A percentile compares a stretch with the other conserved stretches of the same genome.
These are phyloP conservation scores for Sweltsa coloradensis DNA, from an alignment of 1,140 invertebrate species.

Conservation along the genomic window DNA sequence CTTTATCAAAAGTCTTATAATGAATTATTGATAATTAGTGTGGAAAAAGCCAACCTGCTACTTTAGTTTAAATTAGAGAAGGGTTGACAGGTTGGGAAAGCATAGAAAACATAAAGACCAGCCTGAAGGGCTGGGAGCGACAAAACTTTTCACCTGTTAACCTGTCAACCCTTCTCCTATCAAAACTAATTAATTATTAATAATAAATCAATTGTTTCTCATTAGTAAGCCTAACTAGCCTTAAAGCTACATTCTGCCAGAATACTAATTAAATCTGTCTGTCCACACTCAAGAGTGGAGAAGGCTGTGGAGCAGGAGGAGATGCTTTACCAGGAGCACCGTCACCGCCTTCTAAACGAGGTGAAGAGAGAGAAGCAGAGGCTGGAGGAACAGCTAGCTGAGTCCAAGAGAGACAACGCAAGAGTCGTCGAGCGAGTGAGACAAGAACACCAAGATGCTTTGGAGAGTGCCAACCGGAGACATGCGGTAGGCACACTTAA, in stretches of 20 bases:
- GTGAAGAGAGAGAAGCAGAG: constrained; percentile 30
- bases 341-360: constrained; percentile 34
- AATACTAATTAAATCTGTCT: not conserved
- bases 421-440: constrained; percentile 22
- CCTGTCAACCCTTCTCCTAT: no score
- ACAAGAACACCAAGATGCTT: constrained; percentile 15
- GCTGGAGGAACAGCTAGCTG: constrained; percentile 20
- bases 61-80: no score
- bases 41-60: no score
- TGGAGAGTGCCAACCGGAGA: constrained; percentile 1
- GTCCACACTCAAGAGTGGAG: constrained; percentile 29
- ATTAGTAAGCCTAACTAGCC: not conserved
- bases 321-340: constrained; percentile 37
- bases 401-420: constrained; percentile 27
- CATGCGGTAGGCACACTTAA: constrained; percentile 6
- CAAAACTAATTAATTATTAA: no score
- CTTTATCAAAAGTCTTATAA: no score
- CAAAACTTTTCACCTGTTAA: no score
- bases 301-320: constrained; percentile 39
- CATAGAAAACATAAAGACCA: no score
- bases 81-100: no score
- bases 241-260: not conserved
- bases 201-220: not conserved
- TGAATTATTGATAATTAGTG: no score
- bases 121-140: no score